Evolutionary conservation across 2,113 vertebrate species (phyloP).

Genomic region (Spea bombifrons): DNA sequence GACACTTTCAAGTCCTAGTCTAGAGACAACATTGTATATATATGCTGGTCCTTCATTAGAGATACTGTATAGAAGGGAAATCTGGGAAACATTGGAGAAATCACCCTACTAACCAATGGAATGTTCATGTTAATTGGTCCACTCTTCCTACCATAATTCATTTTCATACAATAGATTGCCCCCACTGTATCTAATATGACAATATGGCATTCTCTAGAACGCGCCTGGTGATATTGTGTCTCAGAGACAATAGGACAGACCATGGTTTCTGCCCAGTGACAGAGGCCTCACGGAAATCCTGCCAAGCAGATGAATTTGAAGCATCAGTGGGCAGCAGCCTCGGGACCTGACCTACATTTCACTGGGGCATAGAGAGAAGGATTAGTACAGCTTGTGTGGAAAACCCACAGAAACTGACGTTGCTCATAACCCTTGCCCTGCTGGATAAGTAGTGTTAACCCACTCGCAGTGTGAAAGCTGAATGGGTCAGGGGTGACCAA

Average conservation of each 20-base stretch:
- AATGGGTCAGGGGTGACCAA: no score
- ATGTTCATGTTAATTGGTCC: no score
- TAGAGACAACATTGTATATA: no score
- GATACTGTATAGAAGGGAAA: no score
- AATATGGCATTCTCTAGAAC: neutral
- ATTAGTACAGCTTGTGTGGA: conserved; percentile 36
- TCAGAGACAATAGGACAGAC: conserved; percentile 7
- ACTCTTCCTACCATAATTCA: no score
- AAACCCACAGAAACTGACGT: conserved; percentile 33
- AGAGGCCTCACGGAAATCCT: conserved; percentile 19
- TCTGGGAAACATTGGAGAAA: no score
- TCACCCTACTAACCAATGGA: no score
- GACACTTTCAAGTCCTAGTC: no score
- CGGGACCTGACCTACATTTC: conserved; percentile 37
- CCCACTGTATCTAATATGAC: neutral
- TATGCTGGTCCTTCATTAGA: no score
- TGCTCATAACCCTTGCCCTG: conserved; percentile 22
- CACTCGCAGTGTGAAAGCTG: neutral
- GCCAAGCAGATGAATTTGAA: conserved; percentile 36
- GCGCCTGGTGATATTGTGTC: neutral
- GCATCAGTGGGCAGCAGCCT: conserved; percentile 34
- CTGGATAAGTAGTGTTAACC: conserved; percentile 21
- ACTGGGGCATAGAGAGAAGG: conserved; percentile 20
- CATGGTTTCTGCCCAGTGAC: conserved; percentile 19
- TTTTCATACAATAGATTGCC: no score